Base-by-base conservation (phyloP, 2,113 vertebrate species). In the Muscicapa adusta region DNA sequence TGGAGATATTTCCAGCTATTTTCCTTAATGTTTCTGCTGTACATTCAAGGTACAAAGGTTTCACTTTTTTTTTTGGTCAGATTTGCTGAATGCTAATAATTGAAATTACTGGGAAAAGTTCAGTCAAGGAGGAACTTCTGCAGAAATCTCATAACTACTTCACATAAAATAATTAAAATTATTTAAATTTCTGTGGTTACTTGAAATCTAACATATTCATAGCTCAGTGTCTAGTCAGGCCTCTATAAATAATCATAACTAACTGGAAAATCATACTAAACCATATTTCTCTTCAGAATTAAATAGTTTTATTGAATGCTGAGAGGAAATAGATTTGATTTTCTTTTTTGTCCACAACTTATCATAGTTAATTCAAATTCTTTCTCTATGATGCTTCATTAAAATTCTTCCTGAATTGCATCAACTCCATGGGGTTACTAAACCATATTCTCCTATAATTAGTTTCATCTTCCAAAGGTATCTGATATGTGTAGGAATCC, bases 331-430 rank as follows among this genome's bases (percentile, higher is more conserved):
- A 10, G 20, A 31, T 43, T 57, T 24, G 16, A n/a, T 57, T 43
- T 43, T 70, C 60, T 89, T 83, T 66, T 72, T 34, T 54, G 31
- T 68, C 60, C 73, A 83, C 31, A 57, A 3, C 45, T 65, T 76
- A 67, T 94, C 26, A 42, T 68, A 77, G 71, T 60, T 89, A 62
- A 79, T 71, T 71, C 18, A 92, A 95, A 67, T 70, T 51, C 66
- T 92, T 95, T 91, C 75, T 89, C 67, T 72, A 19, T 79, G 68
- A 86, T 88, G 74, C 54, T 83, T 88, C 54, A 93, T 97, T 96
- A 96, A 97, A 97, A 96, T 98, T 97, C 84, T 95, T 96, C 47
- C 33, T 73, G 48, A 82, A 62, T 89, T 96, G 76, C 23, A 7
- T 97, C 91, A 96, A 97, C 40, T 43, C 73, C 51, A 33, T 58